These are phyloP conservation scores for Meleagris gallopavo DNA, from an alignment of 2,113 vertebrate species.

Conservation along the genomic window DNA sequence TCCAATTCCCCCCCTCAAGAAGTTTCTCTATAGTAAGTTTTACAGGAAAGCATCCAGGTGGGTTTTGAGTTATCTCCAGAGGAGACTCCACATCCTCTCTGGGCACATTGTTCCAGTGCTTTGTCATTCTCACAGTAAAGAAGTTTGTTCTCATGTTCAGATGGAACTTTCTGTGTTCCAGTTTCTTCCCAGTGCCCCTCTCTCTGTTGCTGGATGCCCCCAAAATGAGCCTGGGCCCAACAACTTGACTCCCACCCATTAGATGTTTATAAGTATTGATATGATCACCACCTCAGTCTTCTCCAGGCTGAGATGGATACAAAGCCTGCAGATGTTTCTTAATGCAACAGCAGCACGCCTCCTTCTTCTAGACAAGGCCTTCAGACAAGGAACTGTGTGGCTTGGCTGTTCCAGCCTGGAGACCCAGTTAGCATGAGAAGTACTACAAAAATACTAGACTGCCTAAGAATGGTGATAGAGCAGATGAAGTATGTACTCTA, in stretches of 20 bases:
- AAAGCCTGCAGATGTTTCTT: not conserved
- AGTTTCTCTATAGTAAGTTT: not conserved
- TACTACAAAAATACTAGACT: not conserved
- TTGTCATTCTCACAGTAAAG: not conserved
- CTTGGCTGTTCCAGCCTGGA: not conserved
- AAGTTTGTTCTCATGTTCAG: not conserved
- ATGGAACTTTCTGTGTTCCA: not conserved
- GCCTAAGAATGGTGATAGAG: not conserved
- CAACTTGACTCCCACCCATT: not conserved
- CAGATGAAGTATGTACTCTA: not conserved
- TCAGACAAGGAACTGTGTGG: not conserved
- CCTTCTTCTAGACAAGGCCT: not conserved
- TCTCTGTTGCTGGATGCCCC: not conserved
- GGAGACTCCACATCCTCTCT: not conserved
- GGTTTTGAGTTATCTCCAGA: not conserved
- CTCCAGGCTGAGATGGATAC: not conserved
- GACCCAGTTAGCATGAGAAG: fast-evolving
- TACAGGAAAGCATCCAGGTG: not conserved
- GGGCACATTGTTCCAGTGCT: not conserved
- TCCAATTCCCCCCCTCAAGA: not conserved
- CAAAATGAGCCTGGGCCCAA: not conserved
- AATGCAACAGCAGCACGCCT: not conserved
- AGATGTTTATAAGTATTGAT: not conserved
- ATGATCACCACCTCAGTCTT: not conserved
- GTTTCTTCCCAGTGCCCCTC: not conserved